phyloP scores from a whole-genome alignment of 2,797 vertebrate genomes.

The Lacerta viridis region DNA sequence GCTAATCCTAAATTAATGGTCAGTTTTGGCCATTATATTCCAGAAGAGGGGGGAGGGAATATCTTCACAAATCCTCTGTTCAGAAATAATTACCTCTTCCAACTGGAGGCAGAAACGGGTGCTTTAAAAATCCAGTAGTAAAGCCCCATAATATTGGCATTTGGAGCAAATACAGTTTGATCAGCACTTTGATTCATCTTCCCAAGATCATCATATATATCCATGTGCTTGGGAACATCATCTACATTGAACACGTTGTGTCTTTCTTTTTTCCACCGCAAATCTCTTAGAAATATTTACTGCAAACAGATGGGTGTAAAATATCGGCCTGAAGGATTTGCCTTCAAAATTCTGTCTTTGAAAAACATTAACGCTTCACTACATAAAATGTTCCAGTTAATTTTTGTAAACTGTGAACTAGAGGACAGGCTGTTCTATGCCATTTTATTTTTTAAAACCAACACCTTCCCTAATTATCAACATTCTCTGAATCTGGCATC shows the following conservation, averaged over 20 bases:
- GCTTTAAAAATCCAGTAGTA: neutral
- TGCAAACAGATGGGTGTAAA: conserved; percentile 41
- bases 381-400: conserved; percentile 34
- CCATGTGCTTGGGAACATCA: conserved; percentile 23
- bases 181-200: conserved; percentile 46
- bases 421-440: neutral
- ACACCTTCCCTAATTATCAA: neutral
- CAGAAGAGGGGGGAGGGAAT: neutral
- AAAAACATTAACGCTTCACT: conserved; percentile 42
- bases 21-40: conserved; percentile 47
- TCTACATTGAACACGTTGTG: conserved; percentile 38
- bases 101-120: conserved; percentile 38
- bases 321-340: conserved; percentile 34
- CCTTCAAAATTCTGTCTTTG: conserved; percentile 1
- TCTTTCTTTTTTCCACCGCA: conserved; percentile 21
- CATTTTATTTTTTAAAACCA: neutral
- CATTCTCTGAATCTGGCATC: neutral
- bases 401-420: conserved; percentile 10
- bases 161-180: conserved; percentile 45
- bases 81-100: neutral
- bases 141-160: conserved; percentile 38
- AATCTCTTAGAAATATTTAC: conserved; percentile 57
- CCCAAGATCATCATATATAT: conserved; percentile 44
- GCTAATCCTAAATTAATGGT: conserved; percentile 64
- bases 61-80: neutral